Percentiles rank a stretch among this genome's conserved stretches.
These are phyloP conservation scores for Euwallacea fornicatus DNA, from an alignment of 1,140 invertebrate genomes.

Conservation along the genomic window DNA sequence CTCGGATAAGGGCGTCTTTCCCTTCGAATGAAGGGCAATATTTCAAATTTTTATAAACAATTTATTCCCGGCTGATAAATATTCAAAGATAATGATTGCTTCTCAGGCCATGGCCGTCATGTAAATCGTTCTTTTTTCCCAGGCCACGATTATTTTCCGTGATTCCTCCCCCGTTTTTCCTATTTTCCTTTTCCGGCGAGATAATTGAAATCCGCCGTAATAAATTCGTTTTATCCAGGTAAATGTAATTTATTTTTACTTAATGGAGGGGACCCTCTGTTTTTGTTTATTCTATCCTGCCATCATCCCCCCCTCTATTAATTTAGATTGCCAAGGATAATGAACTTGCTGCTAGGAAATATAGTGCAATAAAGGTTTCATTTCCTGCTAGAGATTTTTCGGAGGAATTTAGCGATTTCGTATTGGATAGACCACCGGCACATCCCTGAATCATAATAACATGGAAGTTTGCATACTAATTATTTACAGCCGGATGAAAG, in stretches of 20 bases:
- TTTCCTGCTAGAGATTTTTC: not conserved
- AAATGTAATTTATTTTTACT: constrained; percentile 40
- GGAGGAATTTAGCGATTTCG: not conserved
- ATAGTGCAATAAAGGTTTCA: constrained; percentile 3
- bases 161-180: constrained; percentile 33
- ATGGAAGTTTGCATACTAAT: constrained; percentile 32
- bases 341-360: constrained; percentile 29
- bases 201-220: constrained; percentile 38
- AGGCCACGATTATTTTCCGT: constrained; percentile 32
- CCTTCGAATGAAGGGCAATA: too few species aligned
- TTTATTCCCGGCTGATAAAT: too few species aligned
- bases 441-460: not conserved
- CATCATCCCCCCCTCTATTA: constrained; percentile 14
- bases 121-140: constrained; percentile 10
- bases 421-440: not conserved
- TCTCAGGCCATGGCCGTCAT: not conserved
- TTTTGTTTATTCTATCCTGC: constrained; percentile 31
- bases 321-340: constrained; percentile 27
- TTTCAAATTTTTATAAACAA: too few species aligned
- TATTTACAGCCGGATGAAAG: constrained; percentile 39
- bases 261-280: constrained; percentile 38
- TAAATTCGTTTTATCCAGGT: constrained; percentile 40
- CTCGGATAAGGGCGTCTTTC: too few species aligned
- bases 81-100: too few species aligned
- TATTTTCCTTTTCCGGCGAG: constrained; percentile 34